These are phyloP conservation scores for Orthosia cruda DNA, from an alignment of 2,888 invertebrate genomes.

Conservation along the genomic window DNA sequence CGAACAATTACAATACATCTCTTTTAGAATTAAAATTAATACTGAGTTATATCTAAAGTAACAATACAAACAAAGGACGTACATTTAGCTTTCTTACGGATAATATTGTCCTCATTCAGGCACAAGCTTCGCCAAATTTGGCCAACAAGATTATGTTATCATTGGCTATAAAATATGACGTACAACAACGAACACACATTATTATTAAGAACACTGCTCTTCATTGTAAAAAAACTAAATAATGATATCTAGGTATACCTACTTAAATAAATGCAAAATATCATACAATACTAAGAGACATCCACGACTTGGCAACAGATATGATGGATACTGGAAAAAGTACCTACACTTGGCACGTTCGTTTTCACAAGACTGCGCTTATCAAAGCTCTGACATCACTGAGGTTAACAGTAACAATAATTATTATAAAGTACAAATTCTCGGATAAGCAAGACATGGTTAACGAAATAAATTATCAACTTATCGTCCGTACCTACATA, in stretches of 20 bases:
- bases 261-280: slow-evolving; percentile 60
- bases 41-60: slow-evolving; percentile 60
- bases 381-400: slow-evolving; percentile 70
- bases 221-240: slow-evolving; percentile 16
- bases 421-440: slow-evolving; percentile 60
- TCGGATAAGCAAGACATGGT: slow-evolving; percentile 63
- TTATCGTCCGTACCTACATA: slow-evolving; percentile 40
- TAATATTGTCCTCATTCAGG: slow-evolving; percentile 17
- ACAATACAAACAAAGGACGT: slow-evolving; percentile 58
- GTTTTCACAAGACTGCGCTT: slow-evolving; percentile 63
- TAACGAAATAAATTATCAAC: slow-evolving; percentile 49
- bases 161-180: slow-evolving; percentile 17
- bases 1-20: slow-evolving; percentile 48
- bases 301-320: slow-evolving; percentile 43
- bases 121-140: slow-evolving; percentile 16
- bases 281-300: slow-evolving; percentile 50
- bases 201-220: slow-evolving; percentile 9
- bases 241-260: slow-evolving; percentile 31
- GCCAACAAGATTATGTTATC: slow-evolving; percentile 31
- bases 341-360: slow-evolving; percentile 62
- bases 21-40: slow-evolving; percentile 63
- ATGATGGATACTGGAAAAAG: slow-evolving; percentile 38
- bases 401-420: slow-evolving; percentile 69
- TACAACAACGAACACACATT: slow-evolving; percentile 9
- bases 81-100: slow-evolving; percentile 32